Conservation (phyloP, 2,113 vertebrate species). For the Oophaga pumilio region DNA sequence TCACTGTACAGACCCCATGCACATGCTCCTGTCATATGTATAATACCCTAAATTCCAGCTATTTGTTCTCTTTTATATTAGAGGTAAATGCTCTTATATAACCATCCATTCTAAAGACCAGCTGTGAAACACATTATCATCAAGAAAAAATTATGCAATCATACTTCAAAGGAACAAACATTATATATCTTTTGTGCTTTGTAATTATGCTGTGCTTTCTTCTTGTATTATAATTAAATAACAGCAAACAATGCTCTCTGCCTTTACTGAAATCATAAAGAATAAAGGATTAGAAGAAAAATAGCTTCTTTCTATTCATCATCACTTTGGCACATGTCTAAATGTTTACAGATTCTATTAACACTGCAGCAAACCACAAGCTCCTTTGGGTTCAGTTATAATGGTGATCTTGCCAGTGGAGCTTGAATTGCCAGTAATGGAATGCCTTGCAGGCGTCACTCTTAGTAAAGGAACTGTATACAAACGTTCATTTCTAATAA, state of each 20-base stretch:
- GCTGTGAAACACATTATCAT: background rate
- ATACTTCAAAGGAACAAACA: background rate
- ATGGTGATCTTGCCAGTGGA: background rate
- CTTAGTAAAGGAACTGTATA: conserved; percentile 4
- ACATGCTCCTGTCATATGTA: background rate
- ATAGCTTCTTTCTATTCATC: background rate
- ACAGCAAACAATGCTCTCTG: background rate
- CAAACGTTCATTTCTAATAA: conserved; percentile 27
- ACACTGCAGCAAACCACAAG: conserved; percentile 17
- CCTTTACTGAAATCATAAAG: background rate
- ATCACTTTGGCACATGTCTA: conserved; percentile 12
- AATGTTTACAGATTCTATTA: conserved; percentile 34
- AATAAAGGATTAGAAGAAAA: background rate
- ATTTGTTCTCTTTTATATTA: background rate
- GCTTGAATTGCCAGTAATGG: background rate
- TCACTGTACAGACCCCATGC: background rate
- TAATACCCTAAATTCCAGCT: background rate
- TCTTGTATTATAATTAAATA: background rate
- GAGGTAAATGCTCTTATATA: background rate
- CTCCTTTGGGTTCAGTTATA: conserved; percentile 24
- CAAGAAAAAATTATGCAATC: background rate
- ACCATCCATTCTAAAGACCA: background rate
- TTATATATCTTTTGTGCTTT: background rate
- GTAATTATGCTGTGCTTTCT: background rate
- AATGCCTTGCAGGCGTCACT: conserved; percentile 18